A percentile compares a stretch with the other conserved stretches of the same genome.
phyloP scores from a whole-genome alignment of 2,113 vertebrate genomes.

The Todiramphus saurophagus region DNA sequence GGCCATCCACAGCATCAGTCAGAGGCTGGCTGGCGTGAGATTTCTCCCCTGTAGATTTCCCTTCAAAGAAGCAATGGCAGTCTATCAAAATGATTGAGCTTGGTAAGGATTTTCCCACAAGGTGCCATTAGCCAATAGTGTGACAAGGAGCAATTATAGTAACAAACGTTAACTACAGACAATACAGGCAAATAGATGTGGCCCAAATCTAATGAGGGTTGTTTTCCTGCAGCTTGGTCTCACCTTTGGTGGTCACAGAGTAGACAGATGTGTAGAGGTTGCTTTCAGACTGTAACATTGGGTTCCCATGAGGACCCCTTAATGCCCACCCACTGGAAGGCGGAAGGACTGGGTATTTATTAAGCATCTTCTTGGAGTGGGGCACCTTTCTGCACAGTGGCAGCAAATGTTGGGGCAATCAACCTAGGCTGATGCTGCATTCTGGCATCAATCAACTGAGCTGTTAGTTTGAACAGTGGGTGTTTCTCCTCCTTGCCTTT shows the following conservation, averaged over 20 bases:
- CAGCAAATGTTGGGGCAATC: neutral
- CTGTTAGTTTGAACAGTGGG: constrained; percentile 1
- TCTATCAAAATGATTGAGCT: neutral
- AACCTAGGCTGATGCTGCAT: neutral
- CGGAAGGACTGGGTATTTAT: neutral
- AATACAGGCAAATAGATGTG: neutral
- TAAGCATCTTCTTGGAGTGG: neutral
- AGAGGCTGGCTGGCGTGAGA: neutral
- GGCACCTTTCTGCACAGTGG: neutral
- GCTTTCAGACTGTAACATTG: neutral
- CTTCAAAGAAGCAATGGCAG: neutral
- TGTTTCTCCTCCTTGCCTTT: constrained; percentile 33
- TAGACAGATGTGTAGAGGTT: neutral
- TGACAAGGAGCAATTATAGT: neutral
- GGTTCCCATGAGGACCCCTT: neutral
- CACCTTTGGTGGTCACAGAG: neutral
- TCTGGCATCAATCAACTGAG: constrained; percentile 5
- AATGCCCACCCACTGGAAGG: neutral
- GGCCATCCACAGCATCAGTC: rapidly evolving
- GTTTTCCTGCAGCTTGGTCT: neutral
- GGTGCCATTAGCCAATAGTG: neutral
- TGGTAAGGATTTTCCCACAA: neutral
- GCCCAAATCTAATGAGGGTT: neutral
- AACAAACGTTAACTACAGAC: neutral
- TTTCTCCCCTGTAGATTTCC: neutral